phyloP scores from a whole-genome alignment of 2,888 invertebrate genomes.

The Drosophila flavopinicola region DNA sequence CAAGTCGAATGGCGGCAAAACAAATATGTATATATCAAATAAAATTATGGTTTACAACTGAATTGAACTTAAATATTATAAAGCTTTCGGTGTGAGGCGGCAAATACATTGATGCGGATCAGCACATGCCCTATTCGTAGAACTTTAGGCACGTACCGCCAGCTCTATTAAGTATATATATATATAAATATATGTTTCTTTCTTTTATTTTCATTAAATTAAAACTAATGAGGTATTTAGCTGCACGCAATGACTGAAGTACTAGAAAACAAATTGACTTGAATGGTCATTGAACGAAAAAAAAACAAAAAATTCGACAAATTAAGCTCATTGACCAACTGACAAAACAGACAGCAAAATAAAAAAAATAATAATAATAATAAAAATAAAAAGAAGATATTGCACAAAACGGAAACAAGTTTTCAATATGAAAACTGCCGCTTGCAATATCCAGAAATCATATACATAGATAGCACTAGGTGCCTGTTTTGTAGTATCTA shows the following conservation, averaged over 20 bases:
- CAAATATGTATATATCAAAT: constrained; percentile 12
- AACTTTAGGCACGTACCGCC: constrained; percentile 13
- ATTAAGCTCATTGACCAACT: constrained; percentile 42
- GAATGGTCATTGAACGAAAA: constrained; percentile 43
- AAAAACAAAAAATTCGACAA: constrained; percentile 10
- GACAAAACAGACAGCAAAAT: constrained; percentile 14
- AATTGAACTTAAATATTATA: constrained; percentile 63
- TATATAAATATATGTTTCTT: constrained; percentile 2
- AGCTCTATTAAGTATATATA: constrained; percentile 9
- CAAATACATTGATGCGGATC: constrained; percentile 8
- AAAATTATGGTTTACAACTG: constrained; percentile 15
- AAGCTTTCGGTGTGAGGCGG: constrained; percentile 61
- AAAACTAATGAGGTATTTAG: constrained; percentile 82
- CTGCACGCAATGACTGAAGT: constrained; percentile 76
- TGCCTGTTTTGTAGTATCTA: constrained; percentile 43
- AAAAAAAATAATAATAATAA: too few relatives aligned
- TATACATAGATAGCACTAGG: constrained; percentile 52
- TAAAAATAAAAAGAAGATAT: constrained; percentile 29
- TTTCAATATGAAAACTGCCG: constrained; percentile 75
- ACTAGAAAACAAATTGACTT: constrained; percentile 70
- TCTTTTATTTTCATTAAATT: constrained; percentile 44
- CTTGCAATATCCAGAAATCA: constrained; percentile 45
- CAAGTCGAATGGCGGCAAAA: constrained; percentile 47
- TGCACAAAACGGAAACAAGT: constrained; percentile 54
- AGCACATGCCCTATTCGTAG: constrained; percentile 1